Conservation (phyloP, 2,888 invertebrate genomes). For the Dynastes maya region DNA sequence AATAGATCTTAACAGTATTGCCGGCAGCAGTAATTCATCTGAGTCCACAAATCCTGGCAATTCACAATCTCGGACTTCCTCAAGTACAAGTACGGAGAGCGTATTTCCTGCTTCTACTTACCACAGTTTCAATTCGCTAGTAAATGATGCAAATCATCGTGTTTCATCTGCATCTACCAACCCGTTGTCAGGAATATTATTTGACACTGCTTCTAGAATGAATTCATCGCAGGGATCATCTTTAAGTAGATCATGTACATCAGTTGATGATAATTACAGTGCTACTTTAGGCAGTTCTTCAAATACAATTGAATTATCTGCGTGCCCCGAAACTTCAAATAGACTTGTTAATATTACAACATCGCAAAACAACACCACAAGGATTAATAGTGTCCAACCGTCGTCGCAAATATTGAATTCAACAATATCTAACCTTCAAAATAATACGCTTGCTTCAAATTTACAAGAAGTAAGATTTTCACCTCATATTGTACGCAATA, state of each 20-base stretch:
- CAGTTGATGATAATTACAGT: not conserved
- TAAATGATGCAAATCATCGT: slow-evolving; percentile 6
- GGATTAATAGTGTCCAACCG: not conserved
- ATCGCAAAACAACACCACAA: not conserved
- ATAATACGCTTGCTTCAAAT: not conserved
- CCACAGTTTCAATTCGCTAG: not conserved
- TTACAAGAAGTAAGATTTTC: not conserved
- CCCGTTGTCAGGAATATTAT: not conserved
- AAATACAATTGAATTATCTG: not conserved
- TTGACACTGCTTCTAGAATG: not conserved
- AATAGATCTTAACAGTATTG: slow-evolving; percentile 68
- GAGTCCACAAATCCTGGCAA: slow-evolving; percentile 51
- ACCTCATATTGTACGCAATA: not conserved
- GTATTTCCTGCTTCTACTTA: not conserved
- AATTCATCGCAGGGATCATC: not conserved
- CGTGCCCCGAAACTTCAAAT: not conserved
- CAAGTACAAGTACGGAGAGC: not conserved
- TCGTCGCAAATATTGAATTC: not conserved
- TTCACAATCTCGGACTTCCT: slow-evolving; percentile 57
- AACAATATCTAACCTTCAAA: not conserved
- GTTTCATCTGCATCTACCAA: slow-evolving; percentile 1
- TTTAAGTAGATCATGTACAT: not conserved
- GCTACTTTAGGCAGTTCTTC: not conserved
- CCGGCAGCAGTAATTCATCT: slow-evolving; percentile 67
- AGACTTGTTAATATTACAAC: not conserved